These are phyloP conservation scores for Sylvia borin DNA, from an alignment of 2,797 vertebrate species.

Conservation along the genomic window DNA sequence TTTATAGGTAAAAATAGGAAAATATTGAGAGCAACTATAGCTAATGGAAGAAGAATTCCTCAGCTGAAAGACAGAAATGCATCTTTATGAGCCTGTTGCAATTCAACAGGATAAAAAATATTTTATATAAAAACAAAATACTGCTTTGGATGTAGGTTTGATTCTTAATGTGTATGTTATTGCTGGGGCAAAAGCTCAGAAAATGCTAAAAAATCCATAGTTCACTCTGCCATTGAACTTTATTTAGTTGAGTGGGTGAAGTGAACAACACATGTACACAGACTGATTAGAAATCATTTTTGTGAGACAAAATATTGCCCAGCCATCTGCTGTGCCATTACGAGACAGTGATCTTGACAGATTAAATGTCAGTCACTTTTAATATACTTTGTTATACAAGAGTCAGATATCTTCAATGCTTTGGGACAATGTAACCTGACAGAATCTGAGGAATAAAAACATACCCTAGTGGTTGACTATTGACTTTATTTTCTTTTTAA, in stretches of 20 bases:
- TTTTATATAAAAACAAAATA: slow-evolving; percentile 1
- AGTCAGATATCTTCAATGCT: not conserved
- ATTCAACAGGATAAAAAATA: not conserved
- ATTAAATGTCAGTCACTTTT: slow-evolving; percentile 31
- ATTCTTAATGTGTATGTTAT: not conserved
- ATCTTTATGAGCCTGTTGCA: not conserved
- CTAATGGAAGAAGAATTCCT: not conserved
- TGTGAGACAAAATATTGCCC: slow-evolving; percentile 5
- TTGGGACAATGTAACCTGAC: not conserved
- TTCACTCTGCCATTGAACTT: slow-evolving; percentile 37
- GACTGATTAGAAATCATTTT: slow-evolving; percentile 58
- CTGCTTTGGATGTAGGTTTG: not conserved
- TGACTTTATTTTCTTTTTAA: not conserved
- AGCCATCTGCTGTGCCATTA: slow-evolving; percentile 59
- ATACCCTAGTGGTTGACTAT: not conserved
- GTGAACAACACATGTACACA: slow-evolving; percentile 5
- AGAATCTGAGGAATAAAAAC: not conserved
- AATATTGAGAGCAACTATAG: not conserved
- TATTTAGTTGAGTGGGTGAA: slow-evolving; percentile 47
- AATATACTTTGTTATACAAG: not conserved
- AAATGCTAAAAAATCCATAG: slow-evolving; percentile 5
- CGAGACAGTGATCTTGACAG: slow-evolving; percentile 34
- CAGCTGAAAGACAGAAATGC: not conserved
- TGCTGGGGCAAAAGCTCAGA: not conserved
- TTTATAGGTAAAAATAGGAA: not conserved